A percentile compares a stretch with the other conserved stretches of the same genome.
Evolutionary conservation across 1,140 invertebrate species (phyloP).

Genomic region (Antheraea mylitta): DNA sequence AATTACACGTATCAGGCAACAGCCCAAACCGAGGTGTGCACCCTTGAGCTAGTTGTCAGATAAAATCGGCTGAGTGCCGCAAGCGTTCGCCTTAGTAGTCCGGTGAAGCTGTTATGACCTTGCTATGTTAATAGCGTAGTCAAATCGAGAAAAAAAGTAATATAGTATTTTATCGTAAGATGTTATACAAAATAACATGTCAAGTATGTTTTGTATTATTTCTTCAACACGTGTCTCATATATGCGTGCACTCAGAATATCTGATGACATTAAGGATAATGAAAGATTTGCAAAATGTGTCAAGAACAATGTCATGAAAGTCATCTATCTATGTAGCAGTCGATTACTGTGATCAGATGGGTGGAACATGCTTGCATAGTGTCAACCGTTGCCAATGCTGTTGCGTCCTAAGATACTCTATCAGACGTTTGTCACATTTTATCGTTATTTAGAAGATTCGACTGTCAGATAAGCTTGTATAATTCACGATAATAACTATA

Average conservation of each 20-base stretch:
- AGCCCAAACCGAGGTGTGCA: too few relatives aligned
- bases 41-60: too few relatives aligned
- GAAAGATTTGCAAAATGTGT: neutral
- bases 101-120: too few relatives aligned
- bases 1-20: too few relatives aligned
- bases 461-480: constrained; percentile 7
- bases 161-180: too few relatives aligned
- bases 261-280: neutral
- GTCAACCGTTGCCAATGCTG: neutral
- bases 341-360: neutral
- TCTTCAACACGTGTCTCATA: too few relatives aligned
- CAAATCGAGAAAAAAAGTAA: too few relatives aligned
- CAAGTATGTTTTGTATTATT: too few relatives aligned
- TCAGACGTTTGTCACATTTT: constrained; percentile 9
- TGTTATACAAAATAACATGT: too few relatives aligned
- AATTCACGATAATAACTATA: neutral
- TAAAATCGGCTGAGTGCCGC: too few relatives aligned
- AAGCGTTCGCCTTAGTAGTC: too few relatives aligned
- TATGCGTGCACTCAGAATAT: neutral
- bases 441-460: neutral
- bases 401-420: neutral
- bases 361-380: neutral
- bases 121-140: too few relatives aligned
- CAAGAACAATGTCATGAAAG: neutral
- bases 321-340: constrained; percentile 8